Base-by-base conservation (phyloP, 2,888 invertebrate species). In the Mamestra brassicae region DNA sequence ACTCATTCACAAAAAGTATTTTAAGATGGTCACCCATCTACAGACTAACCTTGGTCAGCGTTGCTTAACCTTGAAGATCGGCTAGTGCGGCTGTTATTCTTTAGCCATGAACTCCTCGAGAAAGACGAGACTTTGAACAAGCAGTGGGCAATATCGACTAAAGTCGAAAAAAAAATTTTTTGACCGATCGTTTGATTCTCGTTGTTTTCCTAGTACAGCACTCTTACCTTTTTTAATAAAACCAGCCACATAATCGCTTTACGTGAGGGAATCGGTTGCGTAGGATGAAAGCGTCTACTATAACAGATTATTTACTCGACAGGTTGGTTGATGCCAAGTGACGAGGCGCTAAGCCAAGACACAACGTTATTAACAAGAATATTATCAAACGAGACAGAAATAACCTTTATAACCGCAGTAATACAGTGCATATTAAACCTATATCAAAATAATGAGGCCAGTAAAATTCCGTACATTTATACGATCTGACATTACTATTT, bases 361-460 rank as follows among this genome's bases (percentile, higher is more conserved):
- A n/a, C 34, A 13, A 11, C 11, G 7, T n/a, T 68, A 61, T 74
- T 60, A 36, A 34, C 45, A 36, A 55, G 11, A 77, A 52, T 52
- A 55, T 68, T 52, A 74, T 65, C 11, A 36, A 38, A 42, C 7
- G 36, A 68, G 57, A 54, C 63, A 42, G 47, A 68, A 54, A 54
- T 58, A 58, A 63, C 36, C 58, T 66, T 72, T 71, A 77, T 71
- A 71, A 42, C 50, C 36, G 1, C 47, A 65, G 11, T 55, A 69
- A 76, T 47, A 71, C 64, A 17, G 64, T 54, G 38, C 38, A 55
- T 36, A 60, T 6, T 17, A 60, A 60, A 45, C 38, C 61, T 47
- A 62, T 79, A 70, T 61, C 60, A 67, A 78, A 70, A 75, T 69
- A 66, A 65, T 55, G 62, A 67, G 50, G 36, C 47, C 47, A 55